Base-by-base conservation (phyloP, 2,113 vertebrate species). In the Onychorhynchus coronatus region DNA sequence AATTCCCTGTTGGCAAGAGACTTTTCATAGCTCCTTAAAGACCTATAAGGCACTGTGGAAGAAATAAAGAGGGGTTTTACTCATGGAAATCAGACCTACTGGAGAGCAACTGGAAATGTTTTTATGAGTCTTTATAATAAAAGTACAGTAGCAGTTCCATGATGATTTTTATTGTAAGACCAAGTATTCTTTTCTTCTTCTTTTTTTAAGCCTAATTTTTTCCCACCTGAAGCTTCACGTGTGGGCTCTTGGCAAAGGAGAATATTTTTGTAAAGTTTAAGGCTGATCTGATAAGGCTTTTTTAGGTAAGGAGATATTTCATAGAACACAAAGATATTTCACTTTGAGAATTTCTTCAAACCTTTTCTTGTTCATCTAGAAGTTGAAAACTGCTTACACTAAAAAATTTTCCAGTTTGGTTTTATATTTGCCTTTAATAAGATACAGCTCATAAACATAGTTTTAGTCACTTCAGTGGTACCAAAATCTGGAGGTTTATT, bases 11-110 rank as follows among this genome's bases (percentile, higher is more conserved):
- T 97, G 94, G 96, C 92, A 89, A 94, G 77, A 90, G 77, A 91
- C 53, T 96, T 97, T 97, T 97, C 96, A 98, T 70, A 94, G 85
- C n/a, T 96, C 94, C 95, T 96, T 70, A 61, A 95, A 95, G 94
- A 65, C 92, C 72, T 56, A 37, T 95, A 96, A 97, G 90, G 74
- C 94, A 31, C 72, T 67, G 79, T 96, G 95, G 88, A 93, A 98
- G 95, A 97, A 96, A 97, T 97, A 96, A 95, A 97, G 88, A 83
- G 33, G 33, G 88, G 91, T 65, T 95, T 96, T 93, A 90, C 91
- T 83, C 52, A 46, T 85, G 77, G 92, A 98, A 97, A 90, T 94
- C 90, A 95, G 95, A 95, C 91, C 93, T 97, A 91, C 95, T 96
- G 91, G 89, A 85, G 88, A 97, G 91, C 86, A 95, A 94, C 77